These are phyloP conservation scores for Brachionus calyciflorus DNA, from an alignment of 1,140 invertebrate genomes.

Conservation along the genomic window DNA sequence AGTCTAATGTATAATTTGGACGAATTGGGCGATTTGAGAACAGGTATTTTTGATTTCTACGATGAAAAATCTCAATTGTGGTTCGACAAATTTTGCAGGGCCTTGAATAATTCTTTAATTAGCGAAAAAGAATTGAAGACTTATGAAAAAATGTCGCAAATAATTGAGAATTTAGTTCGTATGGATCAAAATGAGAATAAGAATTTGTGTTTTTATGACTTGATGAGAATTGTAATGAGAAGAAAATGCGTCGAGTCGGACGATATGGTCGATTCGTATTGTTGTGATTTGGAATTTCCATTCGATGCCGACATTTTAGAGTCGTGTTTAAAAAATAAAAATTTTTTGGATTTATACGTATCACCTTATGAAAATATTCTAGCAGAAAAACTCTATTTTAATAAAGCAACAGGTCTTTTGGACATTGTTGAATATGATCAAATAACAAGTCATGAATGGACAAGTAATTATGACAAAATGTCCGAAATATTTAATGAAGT, in stretches of 20 bases:
- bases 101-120: background rate
- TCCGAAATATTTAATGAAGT: background rate
- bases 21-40: background rate
- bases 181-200: conserved; percentile 19
- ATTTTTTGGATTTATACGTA: conserved; percentile 20
- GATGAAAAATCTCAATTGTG: conserved; percentile 37
- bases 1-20: background rate
- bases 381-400: conserved; percentile 25
- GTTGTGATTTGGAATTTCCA: conserved; percentile 28
- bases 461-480: conserved; percentile 4
- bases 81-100: conserved; percentile 29
- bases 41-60: conserved; percentile 15
- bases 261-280: conserved; percentile 5
- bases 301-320: conserved; percentile 29
- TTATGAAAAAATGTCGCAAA: conserved; percentile 17
- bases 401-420: background rate
- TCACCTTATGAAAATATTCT: conserved; percentile 23
- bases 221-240: conserved; percentile 5
- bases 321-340: conserved; percentile 11
- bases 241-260: background rate
- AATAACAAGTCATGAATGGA: conserved; percentile 4
- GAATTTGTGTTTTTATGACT: conserved; percentile 29
- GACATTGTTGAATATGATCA: conserved; percentile 1
- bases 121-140: background rate
- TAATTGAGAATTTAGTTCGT: background rate